These are phyloP conservation scores for Charina bottae DNA, from an alignment of 2,113 vertebrate species.

Conservation along the genomic window DNA sequence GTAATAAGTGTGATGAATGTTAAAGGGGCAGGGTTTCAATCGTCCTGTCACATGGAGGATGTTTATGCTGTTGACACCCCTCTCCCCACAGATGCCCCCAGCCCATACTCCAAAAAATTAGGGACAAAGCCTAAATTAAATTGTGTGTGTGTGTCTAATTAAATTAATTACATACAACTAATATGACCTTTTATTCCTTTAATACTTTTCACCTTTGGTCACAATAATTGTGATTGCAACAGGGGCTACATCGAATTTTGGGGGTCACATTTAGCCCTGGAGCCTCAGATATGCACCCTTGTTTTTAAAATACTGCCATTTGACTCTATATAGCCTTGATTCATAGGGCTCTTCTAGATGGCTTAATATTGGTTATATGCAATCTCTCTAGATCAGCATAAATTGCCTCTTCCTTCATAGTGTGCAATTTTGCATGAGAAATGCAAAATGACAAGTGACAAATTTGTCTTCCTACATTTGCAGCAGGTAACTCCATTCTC, in stretches of 20 bases:
- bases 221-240: neutral
- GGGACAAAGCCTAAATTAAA: neutral
- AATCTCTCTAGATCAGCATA: constrained; percentile 19
- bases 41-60: neutral
- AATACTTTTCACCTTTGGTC: neutral
- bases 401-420: constrained; percentile 37
- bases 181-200: neutral
- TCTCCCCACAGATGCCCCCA: neutral
- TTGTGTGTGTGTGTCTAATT: neutral
- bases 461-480: constrained; percentile 35
- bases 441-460: constrained; percentile 44
- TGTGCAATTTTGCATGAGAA: constrained; percentile 48
- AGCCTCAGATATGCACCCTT: neutral
- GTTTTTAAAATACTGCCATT: neutral
- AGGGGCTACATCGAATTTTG: neutral
- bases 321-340: neutral
- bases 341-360: neutral
- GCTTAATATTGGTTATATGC: constrained; percentile 35
- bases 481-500: constrained; percentile 34
- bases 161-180: neutral
- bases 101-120: neutral
- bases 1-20: neutral
- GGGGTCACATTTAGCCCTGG: neutral
- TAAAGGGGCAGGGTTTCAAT: neutral
- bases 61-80: neutral